Evolutionary conservation across 2,797 vertebrate genomes (phyloP), one percentile per base, ranked within the genome.

Genomic region (Sternarchorhynchus goeldii): DNA sequence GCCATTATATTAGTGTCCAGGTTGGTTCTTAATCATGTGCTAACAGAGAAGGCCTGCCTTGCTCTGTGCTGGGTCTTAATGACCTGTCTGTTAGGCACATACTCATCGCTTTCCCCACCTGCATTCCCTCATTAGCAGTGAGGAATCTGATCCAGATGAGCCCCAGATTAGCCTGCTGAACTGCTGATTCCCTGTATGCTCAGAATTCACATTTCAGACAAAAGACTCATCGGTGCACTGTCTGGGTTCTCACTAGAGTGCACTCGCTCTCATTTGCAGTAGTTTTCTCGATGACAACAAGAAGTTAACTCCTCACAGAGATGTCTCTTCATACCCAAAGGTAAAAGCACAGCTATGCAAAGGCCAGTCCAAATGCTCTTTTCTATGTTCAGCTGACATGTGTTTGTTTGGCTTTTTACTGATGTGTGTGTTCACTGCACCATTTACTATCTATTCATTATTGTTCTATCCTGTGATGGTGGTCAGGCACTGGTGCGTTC

Each of bases 281-380:
- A 95, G 91, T 81, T 95, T 95, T 81, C 80, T 93, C 86, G 95
- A 96, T 6, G 94, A 94, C 76, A 92, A 86, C 85, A 96, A 93
- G 90, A 96, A 94, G 90, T 77, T 91, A 41, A 94, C 90, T 3
- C 94, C 94, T 8, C 87, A 88, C 0, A 89, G 95, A 25, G 96
- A 98, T 53, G 93, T 97, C 0, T 94, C 95, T 18, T 89, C 94
- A 5, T 97, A 96, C 70, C 94, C 96, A 69, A 98, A 97, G 95
- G 96, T 98, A 88, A 89, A 87, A 45, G 17, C 12, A 2, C 6
- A 78, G 2, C 55, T 58, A 39, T 58, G 5, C 14, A 34, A 5
- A 39, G 10, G 45, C 12, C 14, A 41, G 6, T 41, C 6, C 25
- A 25, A 25, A 25, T 1, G 25, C 25, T 25, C 45, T 14, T 12